Evolutionary conservation across 1,140 invertebrate genomes (phyloP).

Genomic region (Zaprionus capensis): DNA sequence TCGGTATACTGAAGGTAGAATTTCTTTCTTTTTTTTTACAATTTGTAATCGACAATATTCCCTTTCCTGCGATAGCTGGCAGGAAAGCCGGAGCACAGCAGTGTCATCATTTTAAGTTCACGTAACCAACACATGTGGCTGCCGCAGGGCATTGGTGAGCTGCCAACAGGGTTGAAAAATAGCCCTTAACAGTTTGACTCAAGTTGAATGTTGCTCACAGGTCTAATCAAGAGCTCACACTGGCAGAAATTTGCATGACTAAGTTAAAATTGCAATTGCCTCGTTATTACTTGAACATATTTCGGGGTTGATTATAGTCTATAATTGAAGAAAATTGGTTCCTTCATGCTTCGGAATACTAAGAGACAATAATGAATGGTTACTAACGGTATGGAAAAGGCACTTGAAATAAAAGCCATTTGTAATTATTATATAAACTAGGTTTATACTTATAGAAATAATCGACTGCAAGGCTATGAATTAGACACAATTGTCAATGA

Average conservation of each 20-base stretch:
- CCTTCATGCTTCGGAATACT: background rate
- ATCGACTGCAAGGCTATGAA: no score
- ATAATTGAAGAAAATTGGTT: conserved; percentile 7
- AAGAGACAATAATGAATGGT: background rate
- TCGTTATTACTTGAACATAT: background rate
- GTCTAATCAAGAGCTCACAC: conserved; percentile 16
- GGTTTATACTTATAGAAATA: no score
- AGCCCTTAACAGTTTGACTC: conserved; percentile 1
- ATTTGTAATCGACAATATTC: background rate
- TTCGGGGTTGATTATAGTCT: background rate
- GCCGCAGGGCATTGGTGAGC: conserved; percentile 74
- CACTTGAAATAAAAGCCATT: no score
- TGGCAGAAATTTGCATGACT: conserved; percentile 3
- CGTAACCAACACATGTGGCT: conserved; percentile 70
- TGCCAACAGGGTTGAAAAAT: conserved; percentile 23
- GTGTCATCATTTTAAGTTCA: conserved; percentile 61
- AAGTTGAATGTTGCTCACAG: background rate
- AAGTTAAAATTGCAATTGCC: conserved; percentile 3
- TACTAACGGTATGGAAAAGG: background rate
- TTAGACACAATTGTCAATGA: background rate
- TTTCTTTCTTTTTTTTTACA: background rate
- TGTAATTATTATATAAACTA: no score
- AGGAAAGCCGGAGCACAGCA: background rate
- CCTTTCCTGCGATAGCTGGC: background rate
- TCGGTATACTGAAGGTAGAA: no score